Base-by-base conservation (phyloP, 2,797 vertebrate genomes). In the Danio tinwini region DNA sequence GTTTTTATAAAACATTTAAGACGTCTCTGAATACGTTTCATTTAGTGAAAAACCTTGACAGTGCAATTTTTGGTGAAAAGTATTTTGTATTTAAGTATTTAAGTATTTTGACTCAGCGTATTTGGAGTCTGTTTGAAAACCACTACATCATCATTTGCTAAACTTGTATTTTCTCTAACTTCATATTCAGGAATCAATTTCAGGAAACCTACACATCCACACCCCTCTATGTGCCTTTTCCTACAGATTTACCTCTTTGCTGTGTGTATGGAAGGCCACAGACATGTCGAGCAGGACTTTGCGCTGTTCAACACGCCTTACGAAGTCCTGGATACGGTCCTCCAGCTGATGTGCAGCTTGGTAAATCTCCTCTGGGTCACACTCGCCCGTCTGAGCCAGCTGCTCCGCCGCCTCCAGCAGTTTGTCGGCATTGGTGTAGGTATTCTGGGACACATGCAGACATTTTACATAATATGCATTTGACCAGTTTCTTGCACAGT, bases 211-310 rank as follows among this genome's bases (percentile, higher is more conserved):
- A 11, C 19, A 52, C 21, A 52, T 69, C 47, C 29, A 52, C 47
- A 37, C 65, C 21, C 29, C 29, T 29, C 1, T 29, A 29, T 29
- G 29, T 29, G 29, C 29, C 29, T 29, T 29, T 29, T 52, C 4
- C 10, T 1, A 11, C 11, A 29, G 39, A 19, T 8, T 81, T 90
- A 88, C 98, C 96, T 99, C 98, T 90, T 99, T 99, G 65, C 97
- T 97, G 0, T 99, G 98, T 2, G 97, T 98, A 88, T 99, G 98
- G 85, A 99, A 99, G 63, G 97, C 96, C 77, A 99, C 98, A 0
- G 98, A 99, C 97, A 99, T 99, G 91, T 98, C 97, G 84, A 99
- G 90, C 16, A 99, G 92, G 86, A 98, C 92, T 91, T 98, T 98
- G 6, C 98, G 94, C 45, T 98, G 97, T 86, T 99, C 97, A 0